These are phyloP conservation scores for Drosophila willistoni DNA, from an alignment of 1,140 invertebrate genomes.

Conservation along the genomic window DNA sequence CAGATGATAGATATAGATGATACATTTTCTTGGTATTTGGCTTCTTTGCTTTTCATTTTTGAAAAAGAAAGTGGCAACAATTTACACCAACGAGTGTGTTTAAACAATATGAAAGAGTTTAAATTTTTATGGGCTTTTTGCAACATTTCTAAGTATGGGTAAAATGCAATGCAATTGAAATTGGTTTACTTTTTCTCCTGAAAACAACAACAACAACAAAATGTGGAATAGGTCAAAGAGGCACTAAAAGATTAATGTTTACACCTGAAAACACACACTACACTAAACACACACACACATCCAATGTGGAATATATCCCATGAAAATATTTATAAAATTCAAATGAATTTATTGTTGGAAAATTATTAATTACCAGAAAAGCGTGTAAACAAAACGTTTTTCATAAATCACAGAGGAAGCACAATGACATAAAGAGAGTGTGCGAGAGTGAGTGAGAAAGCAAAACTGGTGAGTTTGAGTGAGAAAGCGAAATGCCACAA, in stretches of 20 bases:
- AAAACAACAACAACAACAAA: slow-evolving; percentile 25
- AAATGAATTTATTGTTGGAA: slow-evolving; percentile 16
- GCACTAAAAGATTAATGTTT: slow-evolving; percentile 23
- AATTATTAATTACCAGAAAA: slow-evolving; percentile 62
- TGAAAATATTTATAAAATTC: slow-evolving; percentile 22
- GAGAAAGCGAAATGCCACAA: slow-evolving; percentile 26
- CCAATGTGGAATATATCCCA: slow-evolving; percentile 15
- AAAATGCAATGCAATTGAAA: slow-evolving; percentile 39
- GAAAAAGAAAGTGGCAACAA: slow-evolving; percentile 64
- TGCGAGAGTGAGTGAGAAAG: neutral
- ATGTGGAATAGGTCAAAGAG: slow-evolving; percentile 36
- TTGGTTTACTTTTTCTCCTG: neutral
- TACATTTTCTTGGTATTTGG: slow-evolving; percentile 42
- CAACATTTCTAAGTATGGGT: slow-evolving; percentile 39
- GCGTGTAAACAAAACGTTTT: slow-evolving; percentile 57
- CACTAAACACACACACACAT: slow-evolving; percentile 22
- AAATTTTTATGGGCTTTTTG: slow-evolving; percentile 50
- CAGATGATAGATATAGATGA: slow-evolving; percentile 8
- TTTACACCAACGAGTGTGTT: slow-evolving; percentile 23
- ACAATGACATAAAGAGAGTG: slow-evolving; percentile 10
- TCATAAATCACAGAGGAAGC: slow-evolving; percentile 58
- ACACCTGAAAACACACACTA: neutral
- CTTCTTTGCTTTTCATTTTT: slow-evolving; percentile 4
- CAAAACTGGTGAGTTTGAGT: neutral
- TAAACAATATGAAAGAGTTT: slow-evolving; percentile 38